Conservation (phyloP, 1,140 invertebrate genomes). For the Drosophila yakuba region DNA sequence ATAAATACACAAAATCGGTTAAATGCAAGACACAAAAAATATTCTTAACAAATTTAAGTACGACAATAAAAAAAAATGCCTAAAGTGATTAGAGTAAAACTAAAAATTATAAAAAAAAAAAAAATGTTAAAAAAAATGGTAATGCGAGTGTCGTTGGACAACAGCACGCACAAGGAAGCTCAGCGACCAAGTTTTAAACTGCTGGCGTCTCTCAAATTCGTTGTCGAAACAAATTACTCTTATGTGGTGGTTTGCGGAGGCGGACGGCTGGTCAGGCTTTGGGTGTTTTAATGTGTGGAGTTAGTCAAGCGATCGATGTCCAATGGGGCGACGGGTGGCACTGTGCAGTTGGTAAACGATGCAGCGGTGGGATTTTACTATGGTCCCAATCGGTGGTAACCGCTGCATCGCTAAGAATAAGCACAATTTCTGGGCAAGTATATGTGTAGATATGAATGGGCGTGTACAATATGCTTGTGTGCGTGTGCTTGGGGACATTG, state of each 20-base stretch:
- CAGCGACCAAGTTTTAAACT: conserved; percentile 70
- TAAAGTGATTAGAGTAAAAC: conserved; percentile 1
- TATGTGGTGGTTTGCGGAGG: conserved; percentile 18
- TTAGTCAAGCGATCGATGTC: conserved; percentile 20
- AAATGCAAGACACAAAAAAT: conserved; percentile 29
- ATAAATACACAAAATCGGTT: conserved; percentile 44
- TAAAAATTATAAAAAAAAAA: conserved; percentile 20
- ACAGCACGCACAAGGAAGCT: conserved; percentile 64
- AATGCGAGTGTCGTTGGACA: conserved; percentile 68
- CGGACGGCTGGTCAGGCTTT: conserved; percentile 38
- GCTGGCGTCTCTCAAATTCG: conserved; percentile 30
- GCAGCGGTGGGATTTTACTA: not conserved
- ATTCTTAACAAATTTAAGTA: conserved; percentile 34
- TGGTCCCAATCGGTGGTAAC: not conserved
- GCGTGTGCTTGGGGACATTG: conserved; percentile 40
- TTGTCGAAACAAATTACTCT: conserved; percentile 13
- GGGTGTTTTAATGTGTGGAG: conserved; percentile 5
- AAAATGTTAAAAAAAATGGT: conserved; percentile 26
- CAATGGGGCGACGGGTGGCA: conserved; percentile 21
- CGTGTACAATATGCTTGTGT: conserved; percentile 36
- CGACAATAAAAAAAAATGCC: conserved; percentile 38
- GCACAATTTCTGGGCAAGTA: conserved; percentile 35
- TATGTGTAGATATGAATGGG: conserved; percentile 23
- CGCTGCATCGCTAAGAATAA: not conserved
- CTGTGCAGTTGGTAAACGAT: not conserved